Evolutionary conservation across 2,113 vertebrate genomes (phyloP).

Genomic region (Neotragus moschatus): DNA sequence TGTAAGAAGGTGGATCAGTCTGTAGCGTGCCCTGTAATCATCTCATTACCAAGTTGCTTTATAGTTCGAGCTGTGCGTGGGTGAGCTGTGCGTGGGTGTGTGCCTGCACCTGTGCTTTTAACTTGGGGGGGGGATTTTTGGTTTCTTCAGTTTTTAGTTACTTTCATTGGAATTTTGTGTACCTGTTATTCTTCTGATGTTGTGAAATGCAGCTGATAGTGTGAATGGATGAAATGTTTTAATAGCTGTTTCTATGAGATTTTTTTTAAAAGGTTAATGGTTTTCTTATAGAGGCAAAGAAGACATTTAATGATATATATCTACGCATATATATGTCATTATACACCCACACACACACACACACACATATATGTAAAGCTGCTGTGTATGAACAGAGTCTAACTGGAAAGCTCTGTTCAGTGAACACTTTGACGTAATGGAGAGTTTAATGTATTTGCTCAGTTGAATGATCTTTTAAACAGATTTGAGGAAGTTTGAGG

Average conservation of each 20-base stretch:
- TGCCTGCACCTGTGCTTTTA: background rate
- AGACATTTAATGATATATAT: constrained; percentile 30
- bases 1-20: constrained; percentile 25
- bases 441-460: constrained; percentile 31
- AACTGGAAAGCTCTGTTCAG: constrained; percentile 33
- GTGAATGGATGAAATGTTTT: constrained; percentile 33
- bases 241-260: constrained; percentile 40
- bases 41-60: constrained; percentile 10
- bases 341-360: background rate
- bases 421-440: constrained; percentile 9
- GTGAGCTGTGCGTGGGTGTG: background rate
- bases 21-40: background rate
- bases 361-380: background rate
- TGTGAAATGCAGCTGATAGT: constrained; percentile 45
- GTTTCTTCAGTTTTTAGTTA: constrained; percentile 31
- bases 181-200: background rate
- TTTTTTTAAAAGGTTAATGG: background rate
- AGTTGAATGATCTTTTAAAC: constrained; percentile 15
- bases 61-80: too few relatives aligned
- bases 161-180: constrained; percentile 42
- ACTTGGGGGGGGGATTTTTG: background rate
- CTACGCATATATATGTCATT: background rate
- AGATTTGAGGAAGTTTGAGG: constrained; percentile 13
- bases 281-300: constrained; percentile 56
- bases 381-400: constrained; percentile 36